A percentile compares a stretch with the other conserved stretches of the same genome.
phyloP scores from a whole-genome alignment of 2,888 invertebrate genomes.

The Pterostichus madidus region DNA sequence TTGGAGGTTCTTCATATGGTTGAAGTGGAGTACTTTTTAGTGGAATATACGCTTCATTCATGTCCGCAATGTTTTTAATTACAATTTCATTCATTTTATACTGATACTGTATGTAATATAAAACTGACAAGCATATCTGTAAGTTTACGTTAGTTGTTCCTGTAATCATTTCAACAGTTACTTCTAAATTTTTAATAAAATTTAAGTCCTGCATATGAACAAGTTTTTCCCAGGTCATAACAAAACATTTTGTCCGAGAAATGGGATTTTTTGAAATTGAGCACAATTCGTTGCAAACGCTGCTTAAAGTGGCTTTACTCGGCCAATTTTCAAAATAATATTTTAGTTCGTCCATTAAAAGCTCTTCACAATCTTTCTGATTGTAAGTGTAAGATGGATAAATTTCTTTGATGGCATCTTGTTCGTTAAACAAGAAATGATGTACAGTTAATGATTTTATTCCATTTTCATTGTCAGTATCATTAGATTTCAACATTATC shows the following conservation, averaged over 20 bases:
- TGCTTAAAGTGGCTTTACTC: conserved; percentile 71
- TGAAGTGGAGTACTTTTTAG: conserved; percentile 43
- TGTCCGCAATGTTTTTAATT: conserved; percentile 71
- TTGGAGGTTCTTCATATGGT: conserved; percentile 67
- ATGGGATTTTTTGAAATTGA: conserved; percentile 69
- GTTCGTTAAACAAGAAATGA: conserved; percentile 69
- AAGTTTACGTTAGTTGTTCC: conserved; percentile 67
- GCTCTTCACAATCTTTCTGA: conserved; percentile 68
- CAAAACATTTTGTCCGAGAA: conserved; percentile 69
- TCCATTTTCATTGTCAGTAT: conserved; percentile 67
- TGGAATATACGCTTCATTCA: conserved; percentile 69
- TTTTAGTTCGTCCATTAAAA: conserved; percentile 71
- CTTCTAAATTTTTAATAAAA: conserved; percentile 65
- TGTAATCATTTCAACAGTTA: conserved; percentile 67
- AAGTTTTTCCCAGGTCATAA: conserved; percentile 70
- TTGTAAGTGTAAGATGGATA: conserved; percentile 66
- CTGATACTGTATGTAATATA: conserved; percentile 71
- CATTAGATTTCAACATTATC: conserved; percentile 70
- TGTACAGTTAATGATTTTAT: conserved; percentile 70
- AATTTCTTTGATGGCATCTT: conserved; percentile 67
- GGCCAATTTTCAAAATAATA: conserved; percentile 72
- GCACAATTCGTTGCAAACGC: conserved; percentile 70
- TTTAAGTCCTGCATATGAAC: conserved; percentile 66
- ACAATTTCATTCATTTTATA: conserved; percentile 68
- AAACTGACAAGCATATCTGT: conserved; percentile 69